Percentiles rank a stretch among this genome's conserved stretches.
These are phyloP conservation scores for Pantherophis guttatus DNA, from an alignment of 2,113 vertebrate genomes.

Conservation along the genomic window DNA sequence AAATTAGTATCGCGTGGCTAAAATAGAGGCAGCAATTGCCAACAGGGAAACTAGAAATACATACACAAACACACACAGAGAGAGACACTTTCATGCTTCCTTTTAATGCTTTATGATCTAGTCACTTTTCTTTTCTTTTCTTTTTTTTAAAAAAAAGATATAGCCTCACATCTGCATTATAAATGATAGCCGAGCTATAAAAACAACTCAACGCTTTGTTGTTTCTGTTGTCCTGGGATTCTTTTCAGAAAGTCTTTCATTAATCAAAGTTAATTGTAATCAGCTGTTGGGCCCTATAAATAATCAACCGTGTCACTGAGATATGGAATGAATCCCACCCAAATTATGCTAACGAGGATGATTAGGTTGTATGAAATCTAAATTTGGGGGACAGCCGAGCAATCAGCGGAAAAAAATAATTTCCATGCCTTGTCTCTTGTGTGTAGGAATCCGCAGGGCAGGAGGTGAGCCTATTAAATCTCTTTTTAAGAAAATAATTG, in stretches of 20 bases:
- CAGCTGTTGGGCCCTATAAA: constrained; percentile 59
- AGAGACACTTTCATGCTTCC: constrained; percentile 1
- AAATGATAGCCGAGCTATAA: constrained; percentile 48
- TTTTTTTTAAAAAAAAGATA: not conserved
- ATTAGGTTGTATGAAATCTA: constrained; percentile 59
- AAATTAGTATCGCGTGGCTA: not conserved
- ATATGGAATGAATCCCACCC: constrained; percentile 55
- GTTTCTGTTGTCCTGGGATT: constrained; percentile 14
- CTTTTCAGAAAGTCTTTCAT: constrained; percentile 52
- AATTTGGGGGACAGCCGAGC: constrained; percentile 46
- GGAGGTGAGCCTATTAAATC: constrained; percentile 47
- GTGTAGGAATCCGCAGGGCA: constrained; percentile 23
- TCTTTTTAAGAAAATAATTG: constrained; percentile 16
- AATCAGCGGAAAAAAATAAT: constrained; percentile 54
- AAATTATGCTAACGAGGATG: constrained; percentile 62
- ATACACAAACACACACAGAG: not conserved
- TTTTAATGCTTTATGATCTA: constrained; percentile 44
- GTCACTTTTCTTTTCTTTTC: not conserved
- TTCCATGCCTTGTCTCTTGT: constrained; percentile 21
- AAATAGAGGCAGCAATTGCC: not conserved
- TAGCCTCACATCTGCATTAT: constrained; percentile 25
- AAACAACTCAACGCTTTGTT: not conserved
- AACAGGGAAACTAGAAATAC: not conserved
- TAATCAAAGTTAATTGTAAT: constrained; percentile 68
- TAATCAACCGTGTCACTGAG: constrained; percentile 62